Evolutionary conservation across 2,888 invertebrate species (phyloP), one percentile per base, ranked within the genome.

Genomic region (Pediacus dermestoides): DNA sequence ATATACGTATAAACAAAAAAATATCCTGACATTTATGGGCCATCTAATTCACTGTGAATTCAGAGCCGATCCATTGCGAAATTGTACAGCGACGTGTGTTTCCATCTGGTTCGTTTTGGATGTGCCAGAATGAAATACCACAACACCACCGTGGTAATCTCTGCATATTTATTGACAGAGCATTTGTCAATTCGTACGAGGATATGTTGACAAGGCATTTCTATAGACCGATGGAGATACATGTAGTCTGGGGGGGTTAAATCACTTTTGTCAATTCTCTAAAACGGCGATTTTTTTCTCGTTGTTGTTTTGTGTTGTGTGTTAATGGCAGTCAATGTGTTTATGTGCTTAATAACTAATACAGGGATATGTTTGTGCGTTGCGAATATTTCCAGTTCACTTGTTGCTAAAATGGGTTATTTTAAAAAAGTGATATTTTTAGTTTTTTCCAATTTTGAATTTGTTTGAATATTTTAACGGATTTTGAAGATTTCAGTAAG

Each of bases 21-120:
- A 57, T 52, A 50, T 50, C 51, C 53, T 60, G 64, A 64, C 64
- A 55, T 64, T 63, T 63, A 64, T 63, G 59, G 63, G 53, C 58
- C 59, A 58, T 60, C 64, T 62, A 63, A 64, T 63, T 63, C 61
- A 60, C 53, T 28, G 28, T 46, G 55, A 52, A 56, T 60, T 51
- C 55, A 43, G 37, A 42, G 27, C 30, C 14, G 33, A 35, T 25
- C 11, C 36, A 32, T 16, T 12, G 23, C 23, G 12, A 39, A 22
- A 25, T 10, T 18, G 32, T 16, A 11, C 10, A 10, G 13, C 16
- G 35, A 6, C 13, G 28, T 3, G 4, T 13, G 11, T 41, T 26
- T 37, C 26, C 23, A 9, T 39, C 34, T 18, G 21, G 6, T 16
- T 23, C 27, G 18, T 37, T 27, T 8, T 11, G 16, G 18, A 32